Conservation (phyloP, 2,797 vertebrate species). For the Mastacembelus armatus region DNA sequence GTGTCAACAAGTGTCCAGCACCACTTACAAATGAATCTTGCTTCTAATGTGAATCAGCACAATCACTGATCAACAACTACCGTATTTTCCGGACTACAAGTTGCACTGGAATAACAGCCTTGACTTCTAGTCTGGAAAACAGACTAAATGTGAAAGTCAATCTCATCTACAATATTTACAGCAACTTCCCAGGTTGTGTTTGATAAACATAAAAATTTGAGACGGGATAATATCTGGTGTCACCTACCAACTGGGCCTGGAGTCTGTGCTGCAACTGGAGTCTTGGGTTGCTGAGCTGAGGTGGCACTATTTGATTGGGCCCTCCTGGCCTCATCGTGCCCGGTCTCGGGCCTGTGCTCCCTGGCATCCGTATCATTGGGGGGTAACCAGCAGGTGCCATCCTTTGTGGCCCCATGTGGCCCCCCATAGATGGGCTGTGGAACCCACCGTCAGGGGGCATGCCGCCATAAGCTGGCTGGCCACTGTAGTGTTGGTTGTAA, state of each 20-base stretch:
- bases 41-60: no score
- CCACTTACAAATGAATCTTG: no score
- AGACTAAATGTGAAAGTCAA: no score
- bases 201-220: not conserved
- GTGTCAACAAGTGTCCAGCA: no score
- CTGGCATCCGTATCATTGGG: constrained; percentile 90
- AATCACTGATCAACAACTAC: no score
- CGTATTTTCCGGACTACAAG: no score
- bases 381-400: constrained; percentile 72
- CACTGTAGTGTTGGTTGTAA: constrained; percentile 88
- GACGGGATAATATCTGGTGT: not conserved
- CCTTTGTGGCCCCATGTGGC: constrained; percentile 86
- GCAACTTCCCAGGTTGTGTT: not conserved
- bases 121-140: not conserved
- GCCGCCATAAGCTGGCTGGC: constrained; percentile 84
- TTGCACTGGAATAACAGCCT: no score
- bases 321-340: constrained; percentile 85
- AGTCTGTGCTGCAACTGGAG: constrained; percentile 96
- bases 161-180: not conserved
- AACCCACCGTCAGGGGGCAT: constrained; percentile 88
- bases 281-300: constrained; percentile 92
- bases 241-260: constrained; percentile 92
- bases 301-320: constrained; percentile 79
- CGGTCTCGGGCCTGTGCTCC: constrained; percentile 61
- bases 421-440: constrained; percentile 83